Base-by-base conservation (phyloP, 2,888 invertebrate genomes). In the Chalcosyrphus nemorum region DNA sequence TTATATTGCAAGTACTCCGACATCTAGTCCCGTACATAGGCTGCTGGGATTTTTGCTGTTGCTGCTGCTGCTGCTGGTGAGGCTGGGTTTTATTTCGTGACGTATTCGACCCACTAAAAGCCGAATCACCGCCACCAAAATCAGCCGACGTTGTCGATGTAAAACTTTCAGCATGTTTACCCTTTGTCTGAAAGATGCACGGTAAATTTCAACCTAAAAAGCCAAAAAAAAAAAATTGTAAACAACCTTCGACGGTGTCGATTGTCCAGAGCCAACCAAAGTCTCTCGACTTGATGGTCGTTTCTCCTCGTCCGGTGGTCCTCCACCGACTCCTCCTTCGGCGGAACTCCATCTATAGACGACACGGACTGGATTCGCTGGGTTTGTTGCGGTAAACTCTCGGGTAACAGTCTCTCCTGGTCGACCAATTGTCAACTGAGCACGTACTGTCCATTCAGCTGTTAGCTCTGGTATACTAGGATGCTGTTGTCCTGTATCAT, bases 401-500 rank as follows among this genome's bases (percentile, higher is more conserved):
- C 89, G 89, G 59, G 89, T 88, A 61, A 91, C 90, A 2, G 89
- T 89, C 63, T 91, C 90, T 35, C 91, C 91, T 4, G 92, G 91
- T 80, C 94, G 94, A 43, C 93, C 93, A 80, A 91, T 91, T 9
- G 94, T 94, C 81, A 95, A 92, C 88, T 95, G 95, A 70, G 94
- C 96, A 89, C 93, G 94, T 87, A 95, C 93, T 38, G 94, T 93
- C 94, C 95, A 95, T 88, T 94, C 94, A 86, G 94, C 93, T 21
- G 93, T 92, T 41, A 92, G 82, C 86, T 92, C 92, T 38, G 87
- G 82, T 7, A 81, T 68, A 0, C 56, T 27, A 17, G 74, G 63
- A 45, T 54, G 63, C 27, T 45, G 9, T 6, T 54, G 56, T 45
- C 59, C 68, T 17, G 56, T 19, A n/a, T 52, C 56, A 19, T 43